Conservation (phyloP, 2,113 vertebrate genomes). For the Tricholaema leucomelas region DNA sequence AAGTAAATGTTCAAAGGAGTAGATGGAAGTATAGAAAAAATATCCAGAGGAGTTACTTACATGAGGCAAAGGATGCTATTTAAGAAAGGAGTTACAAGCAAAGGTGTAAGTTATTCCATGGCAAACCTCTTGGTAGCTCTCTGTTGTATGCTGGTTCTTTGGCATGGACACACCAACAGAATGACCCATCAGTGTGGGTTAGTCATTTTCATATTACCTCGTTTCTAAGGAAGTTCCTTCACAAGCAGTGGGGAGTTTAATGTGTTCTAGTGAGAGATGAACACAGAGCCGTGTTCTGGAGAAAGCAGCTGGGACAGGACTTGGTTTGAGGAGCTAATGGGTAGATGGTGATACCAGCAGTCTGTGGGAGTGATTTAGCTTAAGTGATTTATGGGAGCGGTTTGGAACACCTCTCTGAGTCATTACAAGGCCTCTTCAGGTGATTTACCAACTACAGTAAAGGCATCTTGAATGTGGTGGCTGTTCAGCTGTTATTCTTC, state of each 20-base stretch:
- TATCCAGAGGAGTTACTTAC: neutral
- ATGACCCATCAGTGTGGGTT: neutral
- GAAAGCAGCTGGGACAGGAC: neutral
- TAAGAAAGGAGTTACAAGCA: neutral
- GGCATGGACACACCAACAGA: fast-evolving
- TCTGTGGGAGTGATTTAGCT: neutral
- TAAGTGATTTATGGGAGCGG: neutral
- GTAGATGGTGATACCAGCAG: neutral
- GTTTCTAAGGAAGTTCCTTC: neutral
- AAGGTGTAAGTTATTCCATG: neutral
- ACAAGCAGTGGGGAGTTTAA: neutral
- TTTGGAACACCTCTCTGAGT: neutral
- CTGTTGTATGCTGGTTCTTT: neutral
- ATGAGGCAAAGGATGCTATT: neutral
- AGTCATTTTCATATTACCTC: fast-evolving
- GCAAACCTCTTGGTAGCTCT: neutral
- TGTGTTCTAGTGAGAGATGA: neutral
- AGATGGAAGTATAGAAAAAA: neutral
- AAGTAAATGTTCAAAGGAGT: neutral
- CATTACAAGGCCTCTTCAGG: neutral
- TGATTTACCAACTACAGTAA: neutral
- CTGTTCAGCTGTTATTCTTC: neutral
- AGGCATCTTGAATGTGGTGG: neutral
- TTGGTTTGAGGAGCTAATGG: neutral
- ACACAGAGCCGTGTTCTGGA: neutral